These are phyloP conservation scores for Neolamprologus tretocephalus DNA, from an alignment of 2,113 vertebrate genomes.

Conservation along the genomic window DNA sequence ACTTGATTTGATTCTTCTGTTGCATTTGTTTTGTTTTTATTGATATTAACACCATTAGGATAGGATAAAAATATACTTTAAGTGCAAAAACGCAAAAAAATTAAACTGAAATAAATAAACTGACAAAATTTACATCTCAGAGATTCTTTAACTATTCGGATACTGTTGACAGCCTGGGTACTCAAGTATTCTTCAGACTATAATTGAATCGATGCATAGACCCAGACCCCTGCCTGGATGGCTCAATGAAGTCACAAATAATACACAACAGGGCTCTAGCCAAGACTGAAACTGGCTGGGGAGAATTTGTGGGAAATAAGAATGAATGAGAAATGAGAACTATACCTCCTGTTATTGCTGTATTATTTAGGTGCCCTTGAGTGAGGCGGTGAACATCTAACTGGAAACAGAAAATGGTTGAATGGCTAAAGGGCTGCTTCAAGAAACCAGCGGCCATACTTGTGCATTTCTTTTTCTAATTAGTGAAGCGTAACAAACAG, in stretches of 20 bases:
- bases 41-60: background rate
- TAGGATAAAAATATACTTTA: background rate
- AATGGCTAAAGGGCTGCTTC: background rate
- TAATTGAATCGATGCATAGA: background rate
- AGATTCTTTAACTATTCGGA: background rate
- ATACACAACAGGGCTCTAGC: background rate
- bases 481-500: background rate
- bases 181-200: background rate
- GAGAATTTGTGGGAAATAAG: background rate
- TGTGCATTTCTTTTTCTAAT: background rate
- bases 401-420: background rate
- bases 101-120: background rate
- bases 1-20: background rate
- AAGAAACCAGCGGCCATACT: background rate
- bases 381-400: background rate
- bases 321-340: background rate
- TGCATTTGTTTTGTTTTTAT: background rate
- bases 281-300: background rate
- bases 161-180: background rate
- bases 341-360: background rate
- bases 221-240: background rate
- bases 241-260: background rate
- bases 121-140: background rate
- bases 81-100: background rate
- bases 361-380: background rate